A percentile compares a stretch with the other conserved stretches of the same genome.
These are phyloP conservation scores for Montipora efflorescens DNA, from an alignment of 64 coral and sea anemone species.

Conservation along the genomic window DNA sequence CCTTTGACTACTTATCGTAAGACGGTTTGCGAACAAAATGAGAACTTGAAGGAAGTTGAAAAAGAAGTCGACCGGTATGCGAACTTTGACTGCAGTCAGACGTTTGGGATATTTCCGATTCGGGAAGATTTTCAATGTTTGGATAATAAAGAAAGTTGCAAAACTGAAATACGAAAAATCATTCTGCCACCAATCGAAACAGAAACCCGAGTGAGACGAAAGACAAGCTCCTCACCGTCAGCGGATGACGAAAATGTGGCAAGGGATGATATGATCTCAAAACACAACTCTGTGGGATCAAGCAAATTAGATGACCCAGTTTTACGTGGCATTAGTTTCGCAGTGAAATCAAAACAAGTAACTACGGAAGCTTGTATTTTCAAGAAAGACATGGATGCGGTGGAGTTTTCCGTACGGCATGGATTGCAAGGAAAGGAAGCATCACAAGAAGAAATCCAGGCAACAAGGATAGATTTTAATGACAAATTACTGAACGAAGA, in stretches of 20 bases:
- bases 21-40: not conserved
- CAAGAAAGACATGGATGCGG: not conserved
- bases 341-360: not conserved
- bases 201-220: not conserved
- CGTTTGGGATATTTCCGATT: conserved; percentile 58
- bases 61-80: conserved; percentile 4
- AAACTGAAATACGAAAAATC: not conserved
- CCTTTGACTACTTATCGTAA: conserved; percentile 3
- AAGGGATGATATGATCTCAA: not conserved
- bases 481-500: not conserved
- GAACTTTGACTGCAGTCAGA: not conserved
- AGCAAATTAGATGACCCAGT: not conserved
- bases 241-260: not conserved
- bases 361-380: not conserved
- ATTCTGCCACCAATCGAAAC: conserved; percentile 1
- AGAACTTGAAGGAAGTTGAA: not conserved
- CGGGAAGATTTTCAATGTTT: conserved; percentile 30
- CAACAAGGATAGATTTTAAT: not conserved
- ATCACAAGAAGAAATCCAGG: not conserved
- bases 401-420: too few relatives aligned
- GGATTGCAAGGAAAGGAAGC: not conserved
- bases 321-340: not conserved
- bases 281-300: not conserved
- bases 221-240: not conserved
- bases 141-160: not conserved